These are phyloP conservation scores for Pantherophis vulpinus DNA, from an alignment of 2,797 vertebrate genomes.

Conservation along the genomic window DNA sequence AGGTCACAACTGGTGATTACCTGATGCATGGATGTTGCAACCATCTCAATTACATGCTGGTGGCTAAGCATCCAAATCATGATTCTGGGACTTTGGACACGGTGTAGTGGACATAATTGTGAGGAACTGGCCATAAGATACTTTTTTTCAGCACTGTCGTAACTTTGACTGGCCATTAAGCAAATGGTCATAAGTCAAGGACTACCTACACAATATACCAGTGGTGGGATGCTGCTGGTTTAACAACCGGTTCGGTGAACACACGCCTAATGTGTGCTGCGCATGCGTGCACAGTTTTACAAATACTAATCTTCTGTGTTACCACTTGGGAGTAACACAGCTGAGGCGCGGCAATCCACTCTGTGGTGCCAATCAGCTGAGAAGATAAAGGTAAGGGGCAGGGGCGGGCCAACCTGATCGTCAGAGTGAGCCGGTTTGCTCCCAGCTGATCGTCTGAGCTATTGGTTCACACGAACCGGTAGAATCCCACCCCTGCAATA, in stretches of 20 bases:
- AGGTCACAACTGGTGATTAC: neutral
- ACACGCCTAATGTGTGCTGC: fast-evolving
- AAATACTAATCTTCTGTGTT: too few species aligned
- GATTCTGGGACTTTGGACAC: neutral
- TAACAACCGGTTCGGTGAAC: too few species aligned
- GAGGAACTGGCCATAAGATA: neutral
- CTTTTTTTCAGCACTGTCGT: neutral
- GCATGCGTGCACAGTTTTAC: too few species aligned
- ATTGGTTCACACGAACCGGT: too few species aligned
- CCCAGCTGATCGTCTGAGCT: too few species aligned
- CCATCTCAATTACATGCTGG: neutral
- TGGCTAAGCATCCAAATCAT: neutral
- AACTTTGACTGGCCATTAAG: neutral
- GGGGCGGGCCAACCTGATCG: too few species aligned
- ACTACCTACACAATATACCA: neutral
- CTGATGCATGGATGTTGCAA: neutral
- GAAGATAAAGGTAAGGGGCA: too few species aligned
- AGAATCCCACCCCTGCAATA: neutral
- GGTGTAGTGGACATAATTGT: neutral
- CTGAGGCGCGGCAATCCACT: too few species aligned
- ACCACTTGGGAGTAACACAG: too few species aligned
- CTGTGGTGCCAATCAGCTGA: too few species aligned
- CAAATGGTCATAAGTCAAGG: neutral
- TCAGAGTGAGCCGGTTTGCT: too few species aligned
- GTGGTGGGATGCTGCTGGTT: too few species aligned